Evolutionary conservation across 2,113 vertebrate species (phyloP), one percentile per base, ranked within the genome.

Genomic region (Benitochromis conjunctus): DNA sequence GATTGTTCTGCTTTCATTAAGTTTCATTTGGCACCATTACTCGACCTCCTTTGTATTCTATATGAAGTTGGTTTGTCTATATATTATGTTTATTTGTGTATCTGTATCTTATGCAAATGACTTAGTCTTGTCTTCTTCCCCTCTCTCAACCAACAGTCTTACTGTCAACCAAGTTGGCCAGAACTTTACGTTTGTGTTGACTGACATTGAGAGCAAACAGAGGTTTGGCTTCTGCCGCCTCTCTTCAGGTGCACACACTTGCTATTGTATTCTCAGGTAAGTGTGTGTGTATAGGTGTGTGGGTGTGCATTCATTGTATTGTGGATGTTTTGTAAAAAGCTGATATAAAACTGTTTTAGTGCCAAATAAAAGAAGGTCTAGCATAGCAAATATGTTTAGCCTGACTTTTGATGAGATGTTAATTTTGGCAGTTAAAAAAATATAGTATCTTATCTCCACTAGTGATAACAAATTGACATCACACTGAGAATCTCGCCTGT

Each of bases 161-260:
- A 94, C 97, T 55, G 96, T 97, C 62, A 97, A 96, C 92, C 98
- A 98, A 91, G 97, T 98, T 29, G 98, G 98, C 64, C 98, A 99
- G 95, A 98, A 99, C 96, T 99, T 99, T 92, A 99, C 99, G 0
- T 99, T 99, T 91, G 99, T 99, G 88, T 96, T 99, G 95, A 99
- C 98, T 83, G 99, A 99, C 96, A 98, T 99, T 93, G 97, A 99
- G 94, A 99, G 99, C 96, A 99, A 99, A 91, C 99, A 99, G 96
- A 97, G 98, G 85, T 99, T 99, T 81, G 99, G 99, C 7, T 99
- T 99, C 95, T 99, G 99, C 83, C 98, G 98, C 76, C 97, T 99
- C 90, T 99, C 99, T 88, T 98, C 98, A 1, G 98, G 98, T 66
- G 97, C 97, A 85, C 98, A 97, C 92, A 98, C 97, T 95, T 99